Evolutionary conservation across 2,797 vertebrate species (phyloP), one percentile per base, ranked within the genome.

Genomic region (Alfaro cultratus): DNA sequence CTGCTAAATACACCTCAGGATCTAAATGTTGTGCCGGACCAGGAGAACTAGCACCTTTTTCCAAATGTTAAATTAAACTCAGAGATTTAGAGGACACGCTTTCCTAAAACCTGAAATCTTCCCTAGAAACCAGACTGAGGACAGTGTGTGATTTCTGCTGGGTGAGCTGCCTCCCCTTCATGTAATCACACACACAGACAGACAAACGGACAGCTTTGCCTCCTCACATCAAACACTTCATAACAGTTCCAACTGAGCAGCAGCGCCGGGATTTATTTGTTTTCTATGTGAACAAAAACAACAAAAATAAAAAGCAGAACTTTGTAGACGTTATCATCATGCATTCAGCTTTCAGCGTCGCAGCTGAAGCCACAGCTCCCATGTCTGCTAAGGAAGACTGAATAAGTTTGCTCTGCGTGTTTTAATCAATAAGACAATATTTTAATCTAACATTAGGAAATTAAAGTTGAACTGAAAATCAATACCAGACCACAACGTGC

Each of bases 171-270:
- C 34, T 51, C 53, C 47, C 47, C 49, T 81, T 71, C 43, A 76
- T 51, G 51, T 78, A 75, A 77, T 83, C 67, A 85, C 60, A 29
- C 67, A 85, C 60, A 29, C 75, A 36, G 31, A 64, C 2, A 36
- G 31, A 62, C 68, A 76, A 73, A 77, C 80, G 62, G 74, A 74
- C 53, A 43, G 71, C 71, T 49, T 26, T 73, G 29, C 55, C 74
- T 84, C 60, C 76, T 84, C 76, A 55, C 3, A 68, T 83, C 41
- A 81, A 83, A 74, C 47, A 46, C 68, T 85, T 82, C 79, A 78
- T 71, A 73, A 80, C 68, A 64, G 72, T 43, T 88, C 64, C 29
- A 39, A 75, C 74, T 73, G 75, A 81, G 78, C 77, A 36, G 51
- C n/a, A 71, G 47, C 78, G 70, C 46, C 47, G 45, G 11, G 49